Base-by-base conservation (phyloP, 2,797 vertebrate species). In the Alectoris magna region DNA sequence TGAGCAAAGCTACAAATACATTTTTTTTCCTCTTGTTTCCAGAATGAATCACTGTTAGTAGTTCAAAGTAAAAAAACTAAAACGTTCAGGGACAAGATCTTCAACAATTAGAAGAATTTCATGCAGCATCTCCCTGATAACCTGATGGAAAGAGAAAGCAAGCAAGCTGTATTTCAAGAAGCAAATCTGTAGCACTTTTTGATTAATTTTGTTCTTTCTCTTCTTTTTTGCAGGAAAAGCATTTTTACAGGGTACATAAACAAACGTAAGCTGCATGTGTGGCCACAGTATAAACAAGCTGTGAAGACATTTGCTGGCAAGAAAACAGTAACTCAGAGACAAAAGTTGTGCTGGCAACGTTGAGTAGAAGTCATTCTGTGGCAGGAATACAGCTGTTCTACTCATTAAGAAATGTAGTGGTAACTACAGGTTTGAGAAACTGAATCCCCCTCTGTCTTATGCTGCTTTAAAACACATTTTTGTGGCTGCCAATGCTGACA, bases 321-420 rank as follows among this genome's bases (percentile, higher is more conserved):
- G 85, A 91, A 75, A 95, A 91, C 7, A 26, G 18, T 71, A 93
- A 93, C 67, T 80, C 74, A 21, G 53, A 74, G 55, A 86, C 59
- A 84, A 87, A 96, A 91, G 71, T 88, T 83, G 83, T 85, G 77
- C 39, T 83, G 70, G 92, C 84, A 88, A 92, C 75, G 85, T 51
- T 85, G 75, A 87, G 48, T 36, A 55, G 79, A 91, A 93, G 64
- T 71, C 86, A 59, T 27, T 91, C 39, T 93, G 48, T 93, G 80
- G 86, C 91, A 93, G 94, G 58, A 95, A 91, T 87, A 93, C 87
- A 87, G 73, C 64, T 93, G 81, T 86, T 92, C 58, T 84, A 75
- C 62, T 76, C 74, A 64, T 91, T 93, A 95, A 75, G 71, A 36
- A 86, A 77, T 21, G 77, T 80, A 83, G 55, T 36, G 48, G 87